A percentile compares a stretch with the other conserved stretches of the same genome.
Evolutionary conservation across 2,113 vertebrate species (phyloP).

Genomic region (Garra rufa): DNA sequence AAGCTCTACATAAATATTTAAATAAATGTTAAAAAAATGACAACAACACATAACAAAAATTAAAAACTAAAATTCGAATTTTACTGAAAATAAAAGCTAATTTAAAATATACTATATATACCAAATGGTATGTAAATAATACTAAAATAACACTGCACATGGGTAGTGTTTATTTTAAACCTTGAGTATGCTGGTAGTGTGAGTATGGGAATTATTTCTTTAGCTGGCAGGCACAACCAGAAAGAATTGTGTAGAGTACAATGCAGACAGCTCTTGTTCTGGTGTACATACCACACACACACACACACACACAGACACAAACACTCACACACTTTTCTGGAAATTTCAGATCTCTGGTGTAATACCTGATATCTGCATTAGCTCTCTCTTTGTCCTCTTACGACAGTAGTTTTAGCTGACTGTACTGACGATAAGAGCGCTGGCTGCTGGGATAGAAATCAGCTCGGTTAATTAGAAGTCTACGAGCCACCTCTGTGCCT

Average conservation of each 20-base stretch:
- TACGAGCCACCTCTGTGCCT: constrained; percentile 28
- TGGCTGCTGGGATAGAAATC: constrained; percentile 32
- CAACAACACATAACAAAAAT: neutral
- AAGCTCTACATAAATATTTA: no score
- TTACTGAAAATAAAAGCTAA: neutral
- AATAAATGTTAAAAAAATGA: no score
- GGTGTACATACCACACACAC: neutral
- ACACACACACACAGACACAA: neutral
- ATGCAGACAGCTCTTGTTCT: constrained; percentile 27
- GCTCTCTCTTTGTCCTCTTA: neutral
- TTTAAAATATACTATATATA: neutral
- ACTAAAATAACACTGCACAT: neutral
- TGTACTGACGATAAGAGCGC: constrained; percentile 1
- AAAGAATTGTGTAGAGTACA: constrained; percentile 15
- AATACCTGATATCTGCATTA: constrained; percentile 33
- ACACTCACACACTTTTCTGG: neutral
- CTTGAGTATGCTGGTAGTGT: neutral
- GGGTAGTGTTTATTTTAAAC: neutral
- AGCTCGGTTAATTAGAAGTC: constrained; percentile 42
- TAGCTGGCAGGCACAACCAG: neutral
- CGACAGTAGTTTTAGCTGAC: neutral
- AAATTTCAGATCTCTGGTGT: constrained; percentile 34
- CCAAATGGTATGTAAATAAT: neutral
- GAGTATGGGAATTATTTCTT: neutral
- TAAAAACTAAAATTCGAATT: neutral